phyloP scores from a whole-genome alignment of 2,888 invertebrate genomes.

The Notodonta dromedarius region DNA sequence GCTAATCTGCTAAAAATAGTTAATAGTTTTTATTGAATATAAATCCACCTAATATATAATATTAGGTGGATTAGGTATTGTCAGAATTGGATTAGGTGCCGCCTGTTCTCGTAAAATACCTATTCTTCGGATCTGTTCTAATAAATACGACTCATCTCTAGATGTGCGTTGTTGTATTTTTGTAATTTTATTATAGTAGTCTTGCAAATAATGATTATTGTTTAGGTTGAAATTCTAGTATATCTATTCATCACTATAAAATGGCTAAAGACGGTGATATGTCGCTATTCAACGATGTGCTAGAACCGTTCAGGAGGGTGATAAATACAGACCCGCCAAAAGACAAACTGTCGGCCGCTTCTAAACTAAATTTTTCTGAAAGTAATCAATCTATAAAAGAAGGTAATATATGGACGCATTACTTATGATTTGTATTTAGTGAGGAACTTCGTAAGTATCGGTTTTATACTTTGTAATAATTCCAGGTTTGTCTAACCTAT shows the following conservation, averaged over 20 bases:
- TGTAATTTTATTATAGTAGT: background rate
- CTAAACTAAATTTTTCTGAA: slow-evolving; percentile 77
- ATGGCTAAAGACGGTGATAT: slow-evolving; percentile 79
- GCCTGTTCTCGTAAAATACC: no score
- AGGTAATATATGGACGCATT: slow-evolving; percentile 47
- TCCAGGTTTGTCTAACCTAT: slow-evolving; percentile 63
- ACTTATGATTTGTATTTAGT: background rate
- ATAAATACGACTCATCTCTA: no score
- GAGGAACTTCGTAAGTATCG: background rate
- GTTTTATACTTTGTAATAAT: slow-evolving; percentile 15
- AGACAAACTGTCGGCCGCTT: slow-evolving; percentile 72
- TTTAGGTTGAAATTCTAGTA: background rate
- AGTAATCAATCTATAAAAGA: slow-evolving; percentile 74
- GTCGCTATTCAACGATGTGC: slow-evolving; percentile 75
- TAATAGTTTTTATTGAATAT: no score
- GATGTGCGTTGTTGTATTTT: slow-evolving; percentile 26
- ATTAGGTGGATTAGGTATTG: no score
- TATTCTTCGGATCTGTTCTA: no score
- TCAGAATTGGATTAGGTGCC: no score
- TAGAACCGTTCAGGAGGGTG: slow-evolving; percentile 77
- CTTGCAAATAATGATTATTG: background rate
- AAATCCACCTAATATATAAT: no score
- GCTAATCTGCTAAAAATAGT: no score
- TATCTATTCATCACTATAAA: slow-evolving; percentile 16
- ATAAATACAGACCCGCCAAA: slow-evolving; percentile 78